These are phyloP conservation scores for Aphodius granarius DNA, from an alignment of 2,888 invertebrate genomes.

Conservation along the genomic window DNA sequence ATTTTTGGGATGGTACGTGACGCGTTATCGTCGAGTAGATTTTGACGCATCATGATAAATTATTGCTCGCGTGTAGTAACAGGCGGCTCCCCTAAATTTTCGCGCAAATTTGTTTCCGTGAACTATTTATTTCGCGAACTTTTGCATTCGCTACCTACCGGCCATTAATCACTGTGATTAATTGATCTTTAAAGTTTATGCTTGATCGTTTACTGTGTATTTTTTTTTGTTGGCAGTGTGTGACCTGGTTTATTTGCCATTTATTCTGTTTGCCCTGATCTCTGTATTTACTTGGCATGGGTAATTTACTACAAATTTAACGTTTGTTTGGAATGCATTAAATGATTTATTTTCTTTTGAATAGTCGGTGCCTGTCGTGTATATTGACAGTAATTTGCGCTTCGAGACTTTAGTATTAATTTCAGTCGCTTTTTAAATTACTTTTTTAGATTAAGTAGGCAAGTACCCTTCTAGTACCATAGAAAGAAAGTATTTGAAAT, in stretches of 20 bases:
- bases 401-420: too few species aligned
- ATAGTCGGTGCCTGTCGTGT: too few species aligned
- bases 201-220: neutral
- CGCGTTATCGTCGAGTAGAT: neutral
- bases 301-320: too few species aligned
- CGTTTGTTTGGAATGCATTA: too few species aligned
- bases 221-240: neutral
- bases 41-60: neutral
- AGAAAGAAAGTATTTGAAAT: too few species aligned
- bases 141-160: neutral
- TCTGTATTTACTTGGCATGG: too few species aligned
- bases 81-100: neutral
- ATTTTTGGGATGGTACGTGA: neutral
- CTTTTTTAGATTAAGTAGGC: too few species aligned
- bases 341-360: too few species aligned
- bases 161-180: neutral
- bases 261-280: neutral
- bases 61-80: neutral
- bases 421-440: too few species aligned
- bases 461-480: too few species aligned
- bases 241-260: neutral
- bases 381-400: too few species aligned
- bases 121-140: neutral
- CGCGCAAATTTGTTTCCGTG: neutral
- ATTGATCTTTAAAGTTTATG: neutral